Evolutionary conservation across 1,140 invertebrate species (phyloP).

Genomic region (Nasonia vitripennis): DNA sequence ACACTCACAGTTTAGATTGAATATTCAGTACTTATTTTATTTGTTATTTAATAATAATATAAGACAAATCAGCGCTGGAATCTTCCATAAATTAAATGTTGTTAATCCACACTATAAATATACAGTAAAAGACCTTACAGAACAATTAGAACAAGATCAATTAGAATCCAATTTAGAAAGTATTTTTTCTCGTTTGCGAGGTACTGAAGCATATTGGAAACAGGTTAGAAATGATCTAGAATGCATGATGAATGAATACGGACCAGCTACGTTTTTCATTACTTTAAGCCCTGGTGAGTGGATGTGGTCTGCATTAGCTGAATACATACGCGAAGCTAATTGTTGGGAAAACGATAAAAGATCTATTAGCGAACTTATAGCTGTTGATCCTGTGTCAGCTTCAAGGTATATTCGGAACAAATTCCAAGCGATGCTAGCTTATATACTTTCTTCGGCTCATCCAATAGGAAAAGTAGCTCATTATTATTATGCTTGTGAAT

Average conservation of each 20-base stretch:
- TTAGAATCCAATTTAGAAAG: constrained; percentile 58
- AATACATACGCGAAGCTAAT: constrained; percentile 62
- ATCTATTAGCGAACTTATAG: constrained; percentile 55
- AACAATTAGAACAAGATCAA: constrained; percentile 56
- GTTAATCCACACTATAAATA: constrained; percentile 55
- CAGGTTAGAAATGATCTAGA: constrained; percentile 57
- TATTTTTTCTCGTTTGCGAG: constrained; percentile 59
- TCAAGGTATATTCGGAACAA: constrained; percentile 63
- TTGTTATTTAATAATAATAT: constrained; percentile 55
- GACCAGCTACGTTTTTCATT: constrained; percentile 62
- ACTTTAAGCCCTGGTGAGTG: constrained; percentile 64
- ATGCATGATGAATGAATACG: constrained; percentile 66
- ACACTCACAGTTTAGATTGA: no score
- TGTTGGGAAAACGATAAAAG: constrained; percentile 49
- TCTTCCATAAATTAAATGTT: constrained; percentile 63
- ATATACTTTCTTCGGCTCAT: constrained; percentile 57
- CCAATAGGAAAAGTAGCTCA: constrained; percentile 55
- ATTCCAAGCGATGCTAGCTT: constrained; percentile 65
- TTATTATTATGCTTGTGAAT: constrained; percentile 61
- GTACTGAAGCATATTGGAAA: constrained; percentile 61
- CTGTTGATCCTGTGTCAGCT: constrained; percentile 60
- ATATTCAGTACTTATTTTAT: no score
- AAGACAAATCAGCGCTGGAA: constrained; percentile 59
- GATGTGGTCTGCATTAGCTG: constrained; percentile 63
- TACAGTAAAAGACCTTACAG: constrained; percentile 57